phyloP scores from a whole-genome alignment of 2,888 invertebrate genomes.

The Rhyacophila evoluta region DNA sequence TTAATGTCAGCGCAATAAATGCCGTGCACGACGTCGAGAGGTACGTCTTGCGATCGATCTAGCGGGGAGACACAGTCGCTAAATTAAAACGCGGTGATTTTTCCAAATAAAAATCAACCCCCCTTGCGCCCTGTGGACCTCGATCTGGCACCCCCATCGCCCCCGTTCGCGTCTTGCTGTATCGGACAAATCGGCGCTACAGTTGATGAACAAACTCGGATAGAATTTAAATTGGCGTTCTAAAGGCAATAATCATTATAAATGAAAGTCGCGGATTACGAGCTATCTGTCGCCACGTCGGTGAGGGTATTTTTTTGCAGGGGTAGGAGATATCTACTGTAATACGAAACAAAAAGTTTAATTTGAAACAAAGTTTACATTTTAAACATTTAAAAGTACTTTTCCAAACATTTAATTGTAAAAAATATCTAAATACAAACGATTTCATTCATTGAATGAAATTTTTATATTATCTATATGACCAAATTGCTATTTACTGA shows the following conservation, averaged over 20 bases:
- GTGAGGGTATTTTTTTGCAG: conserved; percentile 5
- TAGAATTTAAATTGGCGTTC: conserved; percentile 70
- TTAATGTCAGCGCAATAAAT: conserved; percentile 48
- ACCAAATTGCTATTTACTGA: no score
- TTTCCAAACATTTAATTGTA: no score
- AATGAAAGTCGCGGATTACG: conserved; percentile 72
- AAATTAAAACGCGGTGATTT: conserved; percentile 52
- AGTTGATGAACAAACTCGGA: conserved; percentile 70
- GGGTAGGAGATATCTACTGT: neutral
- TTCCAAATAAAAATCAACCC: conserved; percentile 52
- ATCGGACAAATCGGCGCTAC: conserved; percentile 17
- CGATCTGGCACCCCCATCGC: conserved; percentile 50
- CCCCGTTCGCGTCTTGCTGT: conserved; percentile 59
- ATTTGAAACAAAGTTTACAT: neutral
- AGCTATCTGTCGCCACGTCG: conserved; percentile 38
- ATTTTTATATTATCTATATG: no score
- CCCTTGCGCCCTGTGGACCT: conserved; percentile 53
- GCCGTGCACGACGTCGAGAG: conserved; percentile 34
- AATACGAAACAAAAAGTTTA: neutral
- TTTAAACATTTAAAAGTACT: neutral
- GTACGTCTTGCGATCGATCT: conserved; percentile 38
- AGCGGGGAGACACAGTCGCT: conserved; percentile 33
- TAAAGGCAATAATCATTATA: conserved; percentile 70
- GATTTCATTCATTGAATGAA: no score
- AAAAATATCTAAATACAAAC: no score